These are phyloP conservation scores for Scomber colias DNA, from an alignment of 2,113 vertebrate genomes.

Conservation along the genomic window DNA sequence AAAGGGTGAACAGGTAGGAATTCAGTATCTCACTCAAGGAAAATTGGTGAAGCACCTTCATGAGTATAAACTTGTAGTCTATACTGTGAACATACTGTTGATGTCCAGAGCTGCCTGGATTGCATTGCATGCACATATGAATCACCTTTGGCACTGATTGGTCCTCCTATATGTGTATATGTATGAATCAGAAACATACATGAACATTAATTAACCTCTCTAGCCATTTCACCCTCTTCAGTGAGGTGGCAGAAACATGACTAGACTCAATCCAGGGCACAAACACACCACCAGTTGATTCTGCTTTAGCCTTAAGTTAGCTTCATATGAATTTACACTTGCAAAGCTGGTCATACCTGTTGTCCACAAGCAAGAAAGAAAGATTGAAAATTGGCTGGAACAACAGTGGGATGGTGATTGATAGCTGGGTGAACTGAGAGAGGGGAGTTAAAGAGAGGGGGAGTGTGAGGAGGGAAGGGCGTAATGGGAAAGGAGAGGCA, in stretches of 20 bases:
- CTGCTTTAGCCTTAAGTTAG: not conserved
- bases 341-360: not conserved
- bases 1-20: conserved; percentile 42
- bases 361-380: not conserved
- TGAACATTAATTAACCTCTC: not conserved
- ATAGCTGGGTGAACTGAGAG: conserved; percentile 11
- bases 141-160: not conserved
- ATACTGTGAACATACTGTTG: conserved; percentile 27
- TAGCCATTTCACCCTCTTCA: not conserved
- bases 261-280: not conserved
- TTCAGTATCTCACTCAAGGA: conserved; percentile 36
- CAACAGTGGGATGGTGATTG: conserved; percentile 37
- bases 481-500: conserved; percentile 29
- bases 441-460: conserved; percentile 9
- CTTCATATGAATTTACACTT: conserved; percentile 23
- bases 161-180: not conserved
- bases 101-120: conserved; percentile 2
- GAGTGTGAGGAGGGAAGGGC: conserved; percentile 20
- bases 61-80: not conserved
- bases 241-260: not conserved
- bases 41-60: not conserved
- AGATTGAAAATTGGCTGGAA: conserved; percentile 5
- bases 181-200: not conserved
- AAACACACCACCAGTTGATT: conserved; percentile 9
- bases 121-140: not conserved